Evolutionary conservation across 2,888 invertebrate genomes (phyloP).

Genomic region (Hedychridium roseum): DNA sequence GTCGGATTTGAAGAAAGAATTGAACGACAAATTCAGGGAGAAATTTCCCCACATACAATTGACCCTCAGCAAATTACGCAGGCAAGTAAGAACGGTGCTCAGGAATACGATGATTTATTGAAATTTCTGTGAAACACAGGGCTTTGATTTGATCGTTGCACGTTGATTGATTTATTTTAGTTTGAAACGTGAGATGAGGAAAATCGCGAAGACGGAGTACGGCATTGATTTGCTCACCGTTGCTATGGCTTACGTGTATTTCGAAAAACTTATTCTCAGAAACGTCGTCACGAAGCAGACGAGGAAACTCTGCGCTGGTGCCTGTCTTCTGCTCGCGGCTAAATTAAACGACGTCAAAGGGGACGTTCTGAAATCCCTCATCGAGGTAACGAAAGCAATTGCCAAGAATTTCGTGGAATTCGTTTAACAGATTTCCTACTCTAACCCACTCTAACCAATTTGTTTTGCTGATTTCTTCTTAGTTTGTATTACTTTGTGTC

Average conservation of each 20-base stretch:
- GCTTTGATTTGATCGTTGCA: too few species aligned
- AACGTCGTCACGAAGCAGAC: conserved; percentile 94
- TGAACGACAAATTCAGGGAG: conserved; percentile 95
- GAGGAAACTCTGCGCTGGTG: conserved; percentile 94
- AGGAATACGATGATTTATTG: too few species aligned
- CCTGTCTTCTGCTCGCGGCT: conserved; percentile 91
- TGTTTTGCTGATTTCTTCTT: too few species aligned
- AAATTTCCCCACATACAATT: conserved; percentile 95
- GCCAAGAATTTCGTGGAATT: too few species aligned
- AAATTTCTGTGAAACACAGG: too few species aligned
- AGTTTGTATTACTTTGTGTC: too few species aligned
- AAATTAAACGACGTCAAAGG: conserved; percentile 98
- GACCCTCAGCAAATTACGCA: conserved; percentile 93
- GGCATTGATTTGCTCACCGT: conserved; percentile 89
- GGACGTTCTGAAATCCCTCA: conserved; percentile 81
- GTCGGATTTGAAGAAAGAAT: conserved; percentile 93
- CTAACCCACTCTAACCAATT: too few species aligned
- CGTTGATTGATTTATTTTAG: too few species aligned
- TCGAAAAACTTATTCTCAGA: conserved; percentile 93
- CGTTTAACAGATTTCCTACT: too few species aligned
- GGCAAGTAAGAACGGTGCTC: too few species aligned
- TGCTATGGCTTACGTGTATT: conserved; percentile 97
- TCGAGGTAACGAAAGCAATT: too few species aligned
- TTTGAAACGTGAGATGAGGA: conserved; percentile 94
- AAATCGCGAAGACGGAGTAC: conserved; percentile 86